Conservation (phyloP, 2,113 vertebrate species). For the Camelus bactrianus region DNA sequence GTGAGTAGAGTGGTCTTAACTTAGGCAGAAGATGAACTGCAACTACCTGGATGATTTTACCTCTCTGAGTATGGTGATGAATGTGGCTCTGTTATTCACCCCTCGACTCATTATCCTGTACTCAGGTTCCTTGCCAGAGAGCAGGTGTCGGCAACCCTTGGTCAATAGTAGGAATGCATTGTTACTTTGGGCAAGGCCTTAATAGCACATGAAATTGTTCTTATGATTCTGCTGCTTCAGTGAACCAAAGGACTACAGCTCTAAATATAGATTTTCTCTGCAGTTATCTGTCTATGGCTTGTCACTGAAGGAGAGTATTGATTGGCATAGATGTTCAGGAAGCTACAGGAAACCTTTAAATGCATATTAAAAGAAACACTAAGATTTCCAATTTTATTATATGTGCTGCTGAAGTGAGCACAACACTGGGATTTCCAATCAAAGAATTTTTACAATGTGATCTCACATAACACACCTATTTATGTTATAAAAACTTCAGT, state of each 20-base stretch:
- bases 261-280: not conserved
- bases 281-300: not conserved
- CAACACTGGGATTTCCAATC: not conserved
- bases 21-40: not conserved
- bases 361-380: not conserved
- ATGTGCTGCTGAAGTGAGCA: too few relatives aligned
- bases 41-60: not conserved
- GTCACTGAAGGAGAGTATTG: not conserved
- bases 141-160: not conserved
- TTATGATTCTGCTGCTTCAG: not conserved
- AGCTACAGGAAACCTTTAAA: not conserved
- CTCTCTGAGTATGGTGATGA: not conserved
- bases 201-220: not conserved
- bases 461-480: constrained; percentile 43
- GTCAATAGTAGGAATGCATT: not conserved
- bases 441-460: constrained; percentile 52
- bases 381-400: not conserved
- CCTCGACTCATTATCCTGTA: not conserved
- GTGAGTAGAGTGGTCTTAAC: not conserved
- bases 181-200: constrained; percentile 43
- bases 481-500: constrained; percentile 40
- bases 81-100: not conserved
- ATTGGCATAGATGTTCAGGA: not conserved
- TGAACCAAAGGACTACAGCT: not conserved
- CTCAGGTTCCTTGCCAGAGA: not conserved